Percentiles rank a stretch among this genome's conserved stretches.
These are phyloP conservation scores for Pyrrhia umbra DNA, from an alignment of 2,888 invertebrate genomes.

Conservation along the genomic window DNA sequence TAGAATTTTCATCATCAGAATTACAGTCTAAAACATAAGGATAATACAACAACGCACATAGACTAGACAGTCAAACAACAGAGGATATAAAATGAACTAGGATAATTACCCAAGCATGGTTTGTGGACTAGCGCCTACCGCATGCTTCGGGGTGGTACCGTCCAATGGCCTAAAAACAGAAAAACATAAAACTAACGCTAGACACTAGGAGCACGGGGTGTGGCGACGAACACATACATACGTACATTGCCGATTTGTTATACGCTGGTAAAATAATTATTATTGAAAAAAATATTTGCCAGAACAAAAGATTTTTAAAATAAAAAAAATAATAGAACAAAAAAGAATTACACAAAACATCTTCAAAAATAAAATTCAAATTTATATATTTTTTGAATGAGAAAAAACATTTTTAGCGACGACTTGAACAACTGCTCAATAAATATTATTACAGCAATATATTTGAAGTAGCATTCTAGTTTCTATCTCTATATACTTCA, in stretches of 20 bases:
- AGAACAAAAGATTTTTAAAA: background rate
- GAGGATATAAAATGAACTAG: slow-evolving; percentile 53
- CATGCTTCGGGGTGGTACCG: slow-evolving; percentile 90
- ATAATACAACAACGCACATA: background rate
- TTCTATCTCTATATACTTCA: too few relatives aligned
- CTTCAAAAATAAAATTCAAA: background rate
- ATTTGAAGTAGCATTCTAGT: too few relatives aligned
- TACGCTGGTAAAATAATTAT: slow-evolving; percentile 58
- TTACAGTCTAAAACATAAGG: background rate
- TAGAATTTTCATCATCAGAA: background rate
- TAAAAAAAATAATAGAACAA: background rate
- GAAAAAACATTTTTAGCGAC: background rate
- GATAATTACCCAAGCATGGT: slow-evolving; percentile 92
- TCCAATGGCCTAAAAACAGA: slow-evolving; percentile 92
- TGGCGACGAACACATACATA: slow-evolving; percentile 61
- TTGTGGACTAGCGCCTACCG: slow-evolving; percentile 90
- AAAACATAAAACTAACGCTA: slow-evolving; percentile 87
- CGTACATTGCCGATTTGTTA: slow-evolving; percentile 65
- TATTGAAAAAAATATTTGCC: too few relatives aligned
- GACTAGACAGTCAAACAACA: slow-evolving; percentile 15
- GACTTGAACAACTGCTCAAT: background rate
- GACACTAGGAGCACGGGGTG: slow-evolving; percentile 73
- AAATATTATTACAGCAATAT: background rate
- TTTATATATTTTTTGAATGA: background rate
- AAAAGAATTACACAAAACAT: too few relatives aligned